These are phyloP conservation scores for Psilopsiagon aymara DNA, from an alignment of 2,113 vertebrate genomes.

Conservation along the genomic window DNA sequence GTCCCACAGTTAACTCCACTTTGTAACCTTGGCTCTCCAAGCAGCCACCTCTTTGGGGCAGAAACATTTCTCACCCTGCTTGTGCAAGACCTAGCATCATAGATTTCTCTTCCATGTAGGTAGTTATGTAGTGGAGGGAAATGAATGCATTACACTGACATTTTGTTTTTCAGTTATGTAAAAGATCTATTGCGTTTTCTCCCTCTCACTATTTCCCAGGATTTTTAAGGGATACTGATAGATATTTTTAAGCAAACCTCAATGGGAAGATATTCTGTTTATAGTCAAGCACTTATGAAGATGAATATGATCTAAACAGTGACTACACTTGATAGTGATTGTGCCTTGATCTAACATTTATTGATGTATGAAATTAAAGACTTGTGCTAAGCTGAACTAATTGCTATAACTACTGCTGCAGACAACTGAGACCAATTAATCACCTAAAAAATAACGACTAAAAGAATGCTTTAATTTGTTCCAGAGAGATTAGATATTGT, in stretches of 20 bases:
- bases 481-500: background rate
- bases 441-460: background rate
- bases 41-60: background rate
- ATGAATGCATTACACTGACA: background rate
- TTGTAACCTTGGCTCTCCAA: background rate
- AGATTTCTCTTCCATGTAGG: background rate
- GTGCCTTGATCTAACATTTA: background rate
- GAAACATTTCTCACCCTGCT: background rate
- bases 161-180: background rate
- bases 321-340: background rate
- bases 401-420: background rate
- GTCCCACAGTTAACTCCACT: background rate
- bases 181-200: background rate
- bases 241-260: conserved; percentile 32
- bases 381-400: conserved; percentile 42
- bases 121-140: background rate
- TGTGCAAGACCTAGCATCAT: background rate
- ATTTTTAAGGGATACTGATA: background rate
- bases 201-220: background rate
- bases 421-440: conserved; percentile 13
- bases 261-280: conserved; percentile 28
- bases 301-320: conserved; percentile 61
- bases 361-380: conserved; percentile 60
- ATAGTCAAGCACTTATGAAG: conserved; percentile 47
- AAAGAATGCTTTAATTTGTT: background rate